Evolutionary conservation across 2,113 vertebrate species (phyloP).

Genomic region (Falco punctatus): DNA sequence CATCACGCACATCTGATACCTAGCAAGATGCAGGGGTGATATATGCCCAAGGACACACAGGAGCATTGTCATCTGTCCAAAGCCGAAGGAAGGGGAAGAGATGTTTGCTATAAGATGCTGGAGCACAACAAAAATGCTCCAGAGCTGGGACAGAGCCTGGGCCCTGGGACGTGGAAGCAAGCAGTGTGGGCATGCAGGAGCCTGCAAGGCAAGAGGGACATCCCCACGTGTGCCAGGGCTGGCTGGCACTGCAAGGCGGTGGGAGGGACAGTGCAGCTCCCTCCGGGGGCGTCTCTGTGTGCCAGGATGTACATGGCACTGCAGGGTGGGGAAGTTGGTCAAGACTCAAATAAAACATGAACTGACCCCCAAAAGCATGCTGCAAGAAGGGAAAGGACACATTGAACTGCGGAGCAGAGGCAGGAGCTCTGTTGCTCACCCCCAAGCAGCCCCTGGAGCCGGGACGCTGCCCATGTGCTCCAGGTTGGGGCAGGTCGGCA

Average conservation of each 20-base stretch:
- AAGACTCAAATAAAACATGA: not conserved
- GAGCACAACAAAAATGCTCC: not conserved
- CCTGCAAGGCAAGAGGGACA: not conserved
- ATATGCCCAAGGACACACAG: rapidly evolving
- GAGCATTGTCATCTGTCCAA: not conserved
- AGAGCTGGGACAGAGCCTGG: rapidly evolving
- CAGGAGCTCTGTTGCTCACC: not conserved
- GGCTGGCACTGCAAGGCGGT: not conserved
- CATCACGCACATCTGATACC: not conserved
- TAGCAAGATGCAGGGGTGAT: not conserved
- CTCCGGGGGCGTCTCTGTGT: rapidly evolving
- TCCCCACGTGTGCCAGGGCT: not conserved
- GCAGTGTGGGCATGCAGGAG: not conserved
- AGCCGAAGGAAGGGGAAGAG: not conserved
- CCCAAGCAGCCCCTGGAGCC: not conserved
- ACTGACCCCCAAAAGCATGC: not conserved
- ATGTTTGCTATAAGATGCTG: not conserved
- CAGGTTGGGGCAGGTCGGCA: not conserved
- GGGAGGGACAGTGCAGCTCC: not conserved
- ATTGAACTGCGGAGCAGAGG: not conserved
- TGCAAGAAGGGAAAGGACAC: not conserved
- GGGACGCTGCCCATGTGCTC: not conserved
- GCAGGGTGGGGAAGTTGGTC: not conserved
- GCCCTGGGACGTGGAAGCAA: rapidly evolving
- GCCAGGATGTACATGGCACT: not conserved